Base-by-base conservation (phyloP, 2,888 invertebrate species). In the Amiota minor region DNA sequence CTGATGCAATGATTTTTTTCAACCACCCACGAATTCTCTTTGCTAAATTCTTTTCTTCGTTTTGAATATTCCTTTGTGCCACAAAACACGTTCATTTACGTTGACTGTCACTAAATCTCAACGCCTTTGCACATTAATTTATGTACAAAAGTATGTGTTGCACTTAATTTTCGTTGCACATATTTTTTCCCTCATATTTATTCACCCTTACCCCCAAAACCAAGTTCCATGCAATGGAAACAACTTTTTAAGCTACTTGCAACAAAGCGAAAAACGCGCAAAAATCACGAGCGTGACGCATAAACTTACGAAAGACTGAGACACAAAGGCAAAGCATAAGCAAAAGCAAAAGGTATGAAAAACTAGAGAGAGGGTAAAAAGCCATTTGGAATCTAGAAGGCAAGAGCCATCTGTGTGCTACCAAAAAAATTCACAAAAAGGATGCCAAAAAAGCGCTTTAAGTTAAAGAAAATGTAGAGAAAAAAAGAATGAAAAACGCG, bases 281-380 rank as follows among this genome's bases (percentile, higher is more conserved):
- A 67, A 67, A 68, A 68, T 68, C 67, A 50, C 53, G 23, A 68
- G 67, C 67, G 67, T 68, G 67, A 50, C 50, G 67, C 67, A 68
- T 49, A 65, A 65, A 65, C 46, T 65, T 65, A 3, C 59, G 11
- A 53, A 53, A n/a, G 4, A 53, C 12, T 12, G 62, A 23, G 35
- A 35, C 65, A 14, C 65, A 65, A 65, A 65, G 16, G 65, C 53
- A 53, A 64, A 64, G 46, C n/a, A 46, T 18, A 65, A 65, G 35
- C n/a, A 65, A 4, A 11, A 47, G 18, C 14, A 23, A 68, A 18
- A 68, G 53, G 23, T 12, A 68, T 18, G 6, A 6, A 35, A 35
- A 3, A 55, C 18, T 56, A 56, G 16, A 8, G 20, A 59, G 18
- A 1, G 59, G 59, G 35, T 59, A 35, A 35, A 35, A 35, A 3